Percentiles rank a stretch among this genome's conserved stretches.
These are phyloP conservation scores for Busseola fusca DNA, from an alignment of 2,888 invertebrate genomes.

Conservation along the genomic window DNA sequence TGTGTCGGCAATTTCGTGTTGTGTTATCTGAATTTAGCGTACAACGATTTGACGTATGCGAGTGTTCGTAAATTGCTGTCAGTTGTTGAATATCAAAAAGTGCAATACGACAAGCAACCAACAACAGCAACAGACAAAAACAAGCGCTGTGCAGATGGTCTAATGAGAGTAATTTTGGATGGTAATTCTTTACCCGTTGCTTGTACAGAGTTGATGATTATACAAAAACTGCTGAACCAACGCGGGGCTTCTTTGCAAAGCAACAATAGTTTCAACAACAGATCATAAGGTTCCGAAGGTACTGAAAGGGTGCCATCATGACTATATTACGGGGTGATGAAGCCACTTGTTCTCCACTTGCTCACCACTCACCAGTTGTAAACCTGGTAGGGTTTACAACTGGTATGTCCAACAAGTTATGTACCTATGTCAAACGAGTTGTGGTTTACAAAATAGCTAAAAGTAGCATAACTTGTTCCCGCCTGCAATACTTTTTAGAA, in stretches of 20 bases:
- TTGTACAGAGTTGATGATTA: constrained; percentile 63
- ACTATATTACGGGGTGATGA: not conserved
- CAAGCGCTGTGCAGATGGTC: constrained; percentile 57
- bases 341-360: no score
- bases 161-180: constrained; percentile 71
- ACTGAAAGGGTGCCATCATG: not conserved
- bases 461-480: no score
- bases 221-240: constrained; percentile 60
- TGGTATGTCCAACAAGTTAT: no score
- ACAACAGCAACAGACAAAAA: constrained; percentile 13
- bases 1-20: constrained; percentile 72
- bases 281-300: not conserved
- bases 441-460: no score
- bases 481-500: no score
- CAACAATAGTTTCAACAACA: not conserved
- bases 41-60: constrained; percentile 70
- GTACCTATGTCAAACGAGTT: no score
- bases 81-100: constrained; percentile 70
- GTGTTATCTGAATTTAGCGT: constrained; percentile 74
- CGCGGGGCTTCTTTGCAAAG: not conserved
- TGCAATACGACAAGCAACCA: not conserved
- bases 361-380: not conserved
- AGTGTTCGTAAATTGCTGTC: constrained; percentile 66
- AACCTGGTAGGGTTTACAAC: no score
- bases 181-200: constrained; percentile 71